These are phyloP conservation scores for Strongylocentrotus purpuratus DNA, from an alignment of 35 echinoderm and acorn worm genomes.

Conservation along the genomic window DNA sequence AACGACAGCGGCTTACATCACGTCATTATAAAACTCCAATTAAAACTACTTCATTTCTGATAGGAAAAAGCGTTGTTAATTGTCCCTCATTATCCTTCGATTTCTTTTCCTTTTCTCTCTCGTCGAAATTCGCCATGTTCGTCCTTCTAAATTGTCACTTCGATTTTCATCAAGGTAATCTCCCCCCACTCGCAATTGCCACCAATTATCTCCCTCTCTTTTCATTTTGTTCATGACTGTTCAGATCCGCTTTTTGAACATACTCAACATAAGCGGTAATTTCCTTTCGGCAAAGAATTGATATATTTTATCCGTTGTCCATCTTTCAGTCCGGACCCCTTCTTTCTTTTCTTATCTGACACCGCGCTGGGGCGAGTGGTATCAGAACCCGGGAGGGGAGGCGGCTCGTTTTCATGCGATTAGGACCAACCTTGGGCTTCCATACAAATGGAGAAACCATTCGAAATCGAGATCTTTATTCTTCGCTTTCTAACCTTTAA, in stretches of 20 bases:
- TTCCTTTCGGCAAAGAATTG: background rate
- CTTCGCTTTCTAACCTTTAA: background rate
- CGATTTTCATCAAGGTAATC: background rate
- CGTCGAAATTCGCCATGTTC: background rate
- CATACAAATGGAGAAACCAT: constrained; percentile 2
- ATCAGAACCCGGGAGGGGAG: background rate
- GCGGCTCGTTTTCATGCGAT: background rate
- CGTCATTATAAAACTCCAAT: constrained; percentile 5
- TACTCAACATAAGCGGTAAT: background rate
- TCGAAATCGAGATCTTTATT: background rate
- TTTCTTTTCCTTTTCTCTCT: background rate
- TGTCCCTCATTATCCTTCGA: background rate
- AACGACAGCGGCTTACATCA: background rate
- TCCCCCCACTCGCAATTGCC: background rate
- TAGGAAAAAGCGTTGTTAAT: background rate
- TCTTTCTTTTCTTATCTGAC: background rate
- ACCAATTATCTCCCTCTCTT: background rate
- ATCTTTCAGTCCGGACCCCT: background rate
- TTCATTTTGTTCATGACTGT: background rate
- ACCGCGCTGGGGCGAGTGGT: no score
- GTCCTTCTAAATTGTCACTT: background rate
- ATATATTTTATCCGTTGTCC: background rate
- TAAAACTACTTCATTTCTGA: background rate
- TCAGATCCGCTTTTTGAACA: background rate
- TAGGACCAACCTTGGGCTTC: background rate